A percentile compares a stretch with the other conserved stretches of the same genome.
Evolutionary conservation across 2,113 vertebrate genomes (phyloP).

Genomic region (Rhinoderma darwinii): DNA sequence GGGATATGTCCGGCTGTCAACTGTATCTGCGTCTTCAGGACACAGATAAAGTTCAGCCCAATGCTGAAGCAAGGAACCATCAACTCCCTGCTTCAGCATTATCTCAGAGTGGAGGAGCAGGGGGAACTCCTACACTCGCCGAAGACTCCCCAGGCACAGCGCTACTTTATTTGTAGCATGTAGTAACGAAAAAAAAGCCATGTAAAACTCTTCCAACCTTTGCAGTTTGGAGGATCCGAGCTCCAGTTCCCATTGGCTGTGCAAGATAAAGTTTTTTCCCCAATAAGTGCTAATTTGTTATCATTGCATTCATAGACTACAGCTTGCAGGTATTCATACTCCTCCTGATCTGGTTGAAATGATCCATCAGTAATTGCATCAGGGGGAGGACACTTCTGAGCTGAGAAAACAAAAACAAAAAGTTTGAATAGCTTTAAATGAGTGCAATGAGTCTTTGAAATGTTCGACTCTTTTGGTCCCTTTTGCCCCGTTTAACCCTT

Average conservation of each 20-base stretch:
- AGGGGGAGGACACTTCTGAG: slow-evolving; percentile 16
- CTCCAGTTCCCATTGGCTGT: slow-evolving; percentile 45
- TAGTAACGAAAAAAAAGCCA: background rate
- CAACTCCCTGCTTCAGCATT: too few relatives aligned
- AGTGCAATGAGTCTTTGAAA: too few relatives aligned
- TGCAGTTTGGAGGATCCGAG: background rate
- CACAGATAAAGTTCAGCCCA: too few relatives aligned
- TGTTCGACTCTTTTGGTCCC: too few relatives aligned
- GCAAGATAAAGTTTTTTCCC: background rate
- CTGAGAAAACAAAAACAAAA: background rate
- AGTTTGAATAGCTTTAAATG: background rate
- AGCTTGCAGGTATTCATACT: background rate
- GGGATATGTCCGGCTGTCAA: too few relatives aligned
- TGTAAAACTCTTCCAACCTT: background rate
- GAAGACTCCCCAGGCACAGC: too few relatives aligned
- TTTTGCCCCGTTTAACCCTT: too few relatives aligned
- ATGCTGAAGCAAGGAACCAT: too few relatives aligned
- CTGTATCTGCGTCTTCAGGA: too few relatives aligned
- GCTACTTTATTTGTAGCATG: too few relatives aligned
- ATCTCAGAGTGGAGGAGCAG: too few relatives aligned
- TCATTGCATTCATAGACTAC: background rate
- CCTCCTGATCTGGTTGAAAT: background rate
- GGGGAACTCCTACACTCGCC: too few relatives aligned
- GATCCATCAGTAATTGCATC: background rate
- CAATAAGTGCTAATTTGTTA: background rate